A percentile compares a stretch with the other conserved stretches of the same genome.
Evolutionary conservation across 2,113 vertebrate species (phyloP).

Genomic region (Ammodytes dubius): DNA sequence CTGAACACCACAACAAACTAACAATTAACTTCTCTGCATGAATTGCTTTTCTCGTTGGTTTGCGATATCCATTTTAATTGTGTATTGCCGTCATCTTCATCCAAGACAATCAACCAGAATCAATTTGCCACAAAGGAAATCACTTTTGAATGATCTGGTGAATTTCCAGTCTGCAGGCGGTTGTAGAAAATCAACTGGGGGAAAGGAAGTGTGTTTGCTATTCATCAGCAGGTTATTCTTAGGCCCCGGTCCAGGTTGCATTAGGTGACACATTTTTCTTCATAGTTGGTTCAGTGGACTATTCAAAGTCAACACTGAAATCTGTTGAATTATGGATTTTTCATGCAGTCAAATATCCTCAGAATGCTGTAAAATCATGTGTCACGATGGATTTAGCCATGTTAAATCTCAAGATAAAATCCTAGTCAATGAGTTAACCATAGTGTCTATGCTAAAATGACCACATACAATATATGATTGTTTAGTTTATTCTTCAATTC

Average conservation of each 20-base stretch:
- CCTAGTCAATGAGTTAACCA: not conserved
- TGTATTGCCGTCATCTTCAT: constrained; percentile 57
- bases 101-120: constrained; percentile 54
- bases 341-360: not conserved
- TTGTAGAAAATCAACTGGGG: constrained; percentile 69
- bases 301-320: not conserved
- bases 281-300: not conserved
- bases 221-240: constrained; percentile 77
- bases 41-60: constrained; percentile 39
- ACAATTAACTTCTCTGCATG: constrained; percentile 25
- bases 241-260: constrained; percentile 47
- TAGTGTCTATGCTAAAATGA: constrained; percentile 2
- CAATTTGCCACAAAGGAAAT: constrained; percentile 65
- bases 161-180: constrained; percentile 53
- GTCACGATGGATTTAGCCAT: not conserved
- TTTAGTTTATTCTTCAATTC: not conserved
- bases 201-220: constrained; percentile 69
- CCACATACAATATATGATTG: not conserved
- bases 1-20: constrained; percentile 14
- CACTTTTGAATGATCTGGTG: constrained; percentile 66
- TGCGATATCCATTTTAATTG: constrained; percentile 63
- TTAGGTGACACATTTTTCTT: constrained; percentile 42
- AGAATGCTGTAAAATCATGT: constrained; percentile 7
- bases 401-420: constrained; percentile 7
- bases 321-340: constrained; percentile 3